Conservation (phyloP, 2,888 invertebrate genomes). For the Agriopis marginaria region DNA sequence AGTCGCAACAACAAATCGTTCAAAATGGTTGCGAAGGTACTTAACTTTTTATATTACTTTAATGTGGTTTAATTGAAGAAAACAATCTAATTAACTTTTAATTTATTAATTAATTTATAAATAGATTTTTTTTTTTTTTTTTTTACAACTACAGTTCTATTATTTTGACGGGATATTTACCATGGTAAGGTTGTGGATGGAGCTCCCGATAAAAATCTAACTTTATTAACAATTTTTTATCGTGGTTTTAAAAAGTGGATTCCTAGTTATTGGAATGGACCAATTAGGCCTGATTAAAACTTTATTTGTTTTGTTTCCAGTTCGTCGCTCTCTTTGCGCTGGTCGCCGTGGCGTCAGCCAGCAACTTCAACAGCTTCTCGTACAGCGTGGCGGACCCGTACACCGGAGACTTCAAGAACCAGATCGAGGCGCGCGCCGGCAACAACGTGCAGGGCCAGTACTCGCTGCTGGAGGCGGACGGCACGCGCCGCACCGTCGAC, state of each 20-base stretch:
- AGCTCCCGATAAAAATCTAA: no score
- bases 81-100: no score
- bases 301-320: constrained; percentile 47
- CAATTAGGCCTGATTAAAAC: background rate
- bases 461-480: constrained; percentile 81
- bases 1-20: constrained; percentile 59
- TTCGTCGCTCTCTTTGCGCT: constrained; percentile 67
- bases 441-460: constrained; percentile 60
- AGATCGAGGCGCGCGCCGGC: constrained; percentile 64
- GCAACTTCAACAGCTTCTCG: constrained; percentile 73
- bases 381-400: constrained; percentile 82
- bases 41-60: constrained; percentile 23
- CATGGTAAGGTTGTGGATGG: no score
- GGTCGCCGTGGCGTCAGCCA: constrained; percentile 59
- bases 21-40: constrained; percentile 77
- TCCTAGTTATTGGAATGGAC: background rate
- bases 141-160: no score
- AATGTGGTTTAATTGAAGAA: no score
- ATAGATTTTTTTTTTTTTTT: constrained; percentile 48
- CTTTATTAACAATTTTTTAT: constrained; percentile 14
- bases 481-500: constrained; percentile 82
- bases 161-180: no score
- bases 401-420: constrained; percentile 83
- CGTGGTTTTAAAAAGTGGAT: constrained; percentile 6
- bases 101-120: no score